Conservation (phyloP, 2,113 vertebrate species). For the Passer montanus region DNA sequence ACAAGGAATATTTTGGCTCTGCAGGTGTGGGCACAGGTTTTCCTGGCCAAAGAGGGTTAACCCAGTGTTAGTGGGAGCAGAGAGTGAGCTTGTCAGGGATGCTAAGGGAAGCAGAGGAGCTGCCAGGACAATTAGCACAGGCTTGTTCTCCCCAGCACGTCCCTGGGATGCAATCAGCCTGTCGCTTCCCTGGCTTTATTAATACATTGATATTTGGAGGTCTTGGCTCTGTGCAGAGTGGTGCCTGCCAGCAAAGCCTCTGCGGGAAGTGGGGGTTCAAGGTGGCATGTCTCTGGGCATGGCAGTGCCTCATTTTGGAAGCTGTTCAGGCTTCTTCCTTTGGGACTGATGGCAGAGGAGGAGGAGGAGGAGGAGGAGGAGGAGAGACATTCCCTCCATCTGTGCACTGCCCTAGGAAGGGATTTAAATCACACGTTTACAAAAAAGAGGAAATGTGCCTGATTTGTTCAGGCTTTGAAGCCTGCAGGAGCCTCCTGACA, state of each 20-base stretch:
- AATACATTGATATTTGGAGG: conserved; percentile 8
- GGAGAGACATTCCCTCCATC: conserved; percentile 44
- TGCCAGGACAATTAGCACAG: conserved; percentile 45
- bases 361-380: neutral
- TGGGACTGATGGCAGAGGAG: neutral
- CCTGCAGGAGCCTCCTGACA: neutral
- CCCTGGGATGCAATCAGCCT: conserved; percentile 15
- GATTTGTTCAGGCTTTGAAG: neutral
- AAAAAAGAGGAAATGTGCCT: conserved; percentile 1
- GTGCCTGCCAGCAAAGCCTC: neutral
- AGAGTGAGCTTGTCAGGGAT: neutral
- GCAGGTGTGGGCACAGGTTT: neutral
- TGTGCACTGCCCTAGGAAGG: conserved; percentile 11
- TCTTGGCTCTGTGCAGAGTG: rapidly evolving
- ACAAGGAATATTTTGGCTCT: neutral
- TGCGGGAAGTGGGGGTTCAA: neutral
- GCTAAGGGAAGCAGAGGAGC: neutral
- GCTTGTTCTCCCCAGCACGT: neutral
- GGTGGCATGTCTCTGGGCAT: neutral
- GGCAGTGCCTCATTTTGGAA: neutral
- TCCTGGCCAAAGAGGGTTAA: neutral
- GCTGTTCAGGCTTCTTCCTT: neutral
- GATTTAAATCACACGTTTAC: neutral
- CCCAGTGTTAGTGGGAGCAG: neutral
- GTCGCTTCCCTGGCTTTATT: neutral